Conservation (phyloP, 2,888 invertebrate species). For the Crepidodera aurea region DNA sequence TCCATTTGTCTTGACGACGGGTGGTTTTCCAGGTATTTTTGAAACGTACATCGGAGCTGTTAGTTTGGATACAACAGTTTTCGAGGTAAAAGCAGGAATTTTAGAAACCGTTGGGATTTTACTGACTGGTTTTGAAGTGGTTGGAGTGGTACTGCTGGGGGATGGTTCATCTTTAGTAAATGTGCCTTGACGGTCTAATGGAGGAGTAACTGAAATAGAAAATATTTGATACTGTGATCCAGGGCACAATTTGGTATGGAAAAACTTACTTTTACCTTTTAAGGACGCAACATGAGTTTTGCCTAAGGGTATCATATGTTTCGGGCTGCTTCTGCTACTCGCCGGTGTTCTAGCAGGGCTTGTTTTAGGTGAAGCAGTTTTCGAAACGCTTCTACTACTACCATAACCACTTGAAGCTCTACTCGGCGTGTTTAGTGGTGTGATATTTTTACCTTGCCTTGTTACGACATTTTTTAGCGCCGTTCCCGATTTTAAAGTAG, state of each 20-base stretch:
- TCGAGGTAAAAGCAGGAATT: constrained; percentile 51
- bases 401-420: constrained; percentile 47
- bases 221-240: not conserved
- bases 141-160: constrained; percentile 44
- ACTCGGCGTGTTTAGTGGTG: constrained; percentile 31
- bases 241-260: not conserved
- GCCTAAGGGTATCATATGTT: constrained; percentile 34
- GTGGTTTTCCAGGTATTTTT: constrained; percentile 61
- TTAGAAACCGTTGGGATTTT: constrained; percentile 44
- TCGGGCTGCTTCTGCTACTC: constrained; percentile 41
- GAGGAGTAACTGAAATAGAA: constrained; percentile 54
- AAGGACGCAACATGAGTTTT: constrained; percentile 23
- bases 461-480: constrained; percentile 30
- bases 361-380: constrained; percentile 42
- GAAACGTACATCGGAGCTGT: constrained; percentile 44
- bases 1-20: constrained; percentile 49
- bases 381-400: constrained; percentile 34
- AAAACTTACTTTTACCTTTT: constrained; percentile 23
- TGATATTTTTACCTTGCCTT: constrained; percentile 35
- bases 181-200: constrained; percentile 85
- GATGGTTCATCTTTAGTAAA: constrained; percentile 84
- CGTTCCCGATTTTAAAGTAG: constrained; percentile 42
- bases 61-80: constrained; percentile 41
- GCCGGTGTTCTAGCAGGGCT: constrained; percentile 41
- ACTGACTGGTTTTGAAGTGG: constrained; percentile 50